Percentiles rank a stretch among this genome's conserved stretches.
Conservation (phyloP, 2,888 invertebrate genomes). For the Ennomos erosarius region DNA sequence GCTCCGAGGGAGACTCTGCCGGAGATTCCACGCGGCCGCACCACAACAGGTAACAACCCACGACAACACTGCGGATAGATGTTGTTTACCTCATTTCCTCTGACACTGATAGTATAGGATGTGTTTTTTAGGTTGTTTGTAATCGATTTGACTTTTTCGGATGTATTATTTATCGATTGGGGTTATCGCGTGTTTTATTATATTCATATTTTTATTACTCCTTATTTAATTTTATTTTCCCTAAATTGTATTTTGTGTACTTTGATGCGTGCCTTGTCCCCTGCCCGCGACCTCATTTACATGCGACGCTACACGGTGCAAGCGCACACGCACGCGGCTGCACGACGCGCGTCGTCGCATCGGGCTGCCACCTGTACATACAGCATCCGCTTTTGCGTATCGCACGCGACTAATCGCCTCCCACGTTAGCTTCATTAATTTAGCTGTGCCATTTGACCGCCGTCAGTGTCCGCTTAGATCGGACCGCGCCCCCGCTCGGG, state of each 20-base stretch:
- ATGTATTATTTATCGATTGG: neutral
- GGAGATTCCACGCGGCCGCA: constrained; percentile 61
- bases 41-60: constrained; percentile 66
- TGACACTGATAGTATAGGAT: neutral
- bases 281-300: constrained; percentile 6
- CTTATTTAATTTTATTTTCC: neutral
- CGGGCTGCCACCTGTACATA: constrained; percentile 46
- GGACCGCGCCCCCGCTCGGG: constrained; percentile 46
- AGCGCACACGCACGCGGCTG: too few species aligned
- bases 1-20: constrained; percentile 89
- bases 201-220: too few species aligned
- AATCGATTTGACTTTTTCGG: neutral
- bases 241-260: constrained; percentile 8
- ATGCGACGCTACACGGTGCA: neutral
- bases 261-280: neutral
- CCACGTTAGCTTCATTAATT: constrained; percentile 62
- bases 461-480: constrained; percentile 65
- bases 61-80: neutral
- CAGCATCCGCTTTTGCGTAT: constrained; percentile 46
- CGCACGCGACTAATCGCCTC: constrained; percentile 65
- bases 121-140: neutral
- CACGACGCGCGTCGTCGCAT: neutral
- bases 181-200: too few species aligned
- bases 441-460: constrained; percentile 54
- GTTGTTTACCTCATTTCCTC: neutral